phyloP scores from a whole-genome alignment of 2,113 vertebrate species.

The Eudorcas thomsonii region DNA sequence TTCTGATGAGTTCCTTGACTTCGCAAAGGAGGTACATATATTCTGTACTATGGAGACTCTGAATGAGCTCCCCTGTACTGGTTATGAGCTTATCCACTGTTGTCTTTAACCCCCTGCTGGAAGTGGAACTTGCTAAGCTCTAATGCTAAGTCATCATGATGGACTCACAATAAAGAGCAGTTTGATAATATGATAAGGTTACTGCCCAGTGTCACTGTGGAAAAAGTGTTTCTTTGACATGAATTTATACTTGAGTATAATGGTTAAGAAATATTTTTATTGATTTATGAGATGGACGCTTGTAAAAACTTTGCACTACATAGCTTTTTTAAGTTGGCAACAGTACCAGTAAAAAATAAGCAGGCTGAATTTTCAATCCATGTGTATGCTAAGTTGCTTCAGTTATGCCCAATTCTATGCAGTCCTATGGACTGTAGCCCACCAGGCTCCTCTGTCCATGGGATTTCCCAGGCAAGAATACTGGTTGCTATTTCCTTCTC shows the following conservation, averaged over 20 bases:
- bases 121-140: background rate
- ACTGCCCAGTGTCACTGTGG: background rate
- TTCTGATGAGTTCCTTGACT: background rate
- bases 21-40: background rate
- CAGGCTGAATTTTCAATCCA: background rate
- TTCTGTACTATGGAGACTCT: background rate
- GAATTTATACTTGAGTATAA: background rate
- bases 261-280: background rate
- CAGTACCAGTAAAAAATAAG: background rate
- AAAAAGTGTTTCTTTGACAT: background rate
- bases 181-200: background rate
- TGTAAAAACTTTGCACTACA: background rate
- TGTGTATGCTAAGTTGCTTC: background rate
- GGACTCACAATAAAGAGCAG: background rate
- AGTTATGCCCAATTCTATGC: background rate
- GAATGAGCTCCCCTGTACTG: background rate
- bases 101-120: too few relatives aligned
- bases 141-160: background rate
- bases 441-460: background rate
- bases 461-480: background rate
- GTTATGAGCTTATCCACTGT: background rate
- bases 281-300: background rate
- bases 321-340: background rate
- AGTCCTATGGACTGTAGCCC: background rate
- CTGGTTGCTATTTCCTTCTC: background rate